These are phyloP conservation scores for Urosaurus nigricauda DNA, from an alignment of 2,797 vertebrate genomes.

Conservation along the genomic window DNA sequence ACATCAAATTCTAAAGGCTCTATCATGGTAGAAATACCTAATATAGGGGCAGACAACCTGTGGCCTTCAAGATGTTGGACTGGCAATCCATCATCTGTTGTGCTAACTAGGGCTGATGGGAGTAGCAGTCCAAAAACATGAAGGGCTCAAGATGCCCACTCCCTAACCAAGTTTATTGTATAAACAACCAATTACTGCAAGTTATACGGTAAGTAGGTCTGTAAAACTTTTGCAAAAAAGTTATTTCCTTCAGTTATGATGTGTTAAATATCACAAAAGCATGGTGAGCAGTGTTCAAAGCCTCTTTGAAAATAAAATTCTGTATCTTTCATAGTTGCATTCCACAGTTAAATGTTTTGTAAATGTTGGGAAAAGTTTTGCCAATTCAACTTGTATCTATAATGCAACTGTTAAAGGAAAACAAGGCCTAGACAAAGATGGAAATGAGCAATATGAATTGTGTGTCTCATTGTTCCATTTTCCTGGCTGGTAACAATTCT, in stretches of 20 bases:
- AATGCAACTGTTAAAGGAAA: not conserved
- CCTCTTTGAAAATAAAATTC: not conserved
- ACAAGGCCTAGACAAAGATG: not conserved
- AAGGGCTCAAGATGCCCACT: too few species aligned
- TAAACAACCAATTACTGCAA: not conserved
- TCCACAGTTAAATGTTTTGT: not conserved
- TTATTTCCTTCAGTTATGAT: not conserved
- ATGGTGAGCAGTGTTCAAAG: not conserved
- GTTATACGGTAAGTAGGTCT: too few species aligned
- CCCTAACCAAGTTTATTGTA: not conserved
- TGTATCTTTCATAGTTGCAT: not conserved
- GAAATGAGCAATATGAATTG: not conserved
- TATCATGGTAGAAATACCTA: not conserved
- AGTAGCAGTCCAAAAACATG: too few species aligned
- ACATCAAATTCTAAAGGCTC: not conserved
- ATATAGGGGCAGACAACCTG: too few species aligned
- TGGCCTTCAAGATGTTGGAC: too few species aligned
- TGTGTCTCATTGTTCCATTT: not conserved
- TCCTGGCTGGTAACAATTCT: not conserved
- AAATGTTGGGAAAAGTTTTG: not conserved
- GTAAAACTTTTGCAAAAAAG: not conserved
- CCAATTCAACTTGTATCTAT: not conserved
- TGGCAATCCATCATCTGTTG: too few species aligned
- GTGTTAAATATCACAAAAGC: too few species aligned
- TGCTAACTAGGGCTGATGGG: too few species aligned